Percentiles rank a stretch among this genome's conserved stretches.
These are phyloP conservation scores for Ophion slaviceki DNA, from an alignment of 2,888 invertebrate genomes.

Conservation along the genomic window DNA sequence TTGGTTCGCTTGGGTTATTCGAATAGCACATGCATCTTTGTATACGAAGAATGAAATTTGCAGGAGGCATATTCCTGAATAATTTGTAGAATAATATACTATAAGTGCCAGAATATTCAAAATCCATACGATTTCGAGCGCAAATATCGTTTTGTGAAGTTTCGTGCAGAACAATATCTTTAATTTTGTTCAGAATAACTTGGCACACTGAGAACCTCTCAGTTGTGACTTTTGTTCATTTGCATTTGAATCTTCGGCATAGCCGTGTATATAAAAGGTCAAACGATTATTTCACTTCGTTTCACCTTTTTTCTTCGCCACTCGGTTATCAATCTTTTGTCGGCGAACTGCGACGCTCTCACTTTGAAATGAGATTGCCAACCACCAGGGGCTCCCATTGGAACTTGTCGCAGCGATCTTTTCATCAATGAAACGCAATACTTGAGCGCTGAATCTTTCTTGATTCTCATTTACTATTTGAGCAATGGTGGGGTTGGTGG, in stretches of 20 bases:
- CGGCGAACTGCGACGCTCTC: constrained; percentile 20
- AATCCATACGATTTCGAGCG: too few relatives aligned
- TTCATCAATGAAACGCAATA: constrained; percentile 55
- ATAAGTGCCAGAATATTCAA: too few relatives aligned
- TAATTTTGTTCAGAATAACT: too few relatives aligned
- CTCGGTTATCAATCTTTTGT: constrained; percentile 49
- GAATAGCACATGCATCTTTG: too few relatives aligned
- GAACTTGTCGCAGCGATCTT: constrained; percentile 38
- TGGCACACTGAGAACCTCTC: not conserved
- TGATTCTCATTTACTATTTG: constrained; percentile 53
- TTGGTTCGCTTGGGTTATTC: too few relatives aligned
- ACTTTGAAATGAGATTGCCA: constrained; percentile 45
- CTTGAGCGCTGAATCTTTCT: constrained; percentile 49
- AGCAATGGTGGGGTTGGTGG: constrained; percentile 38
- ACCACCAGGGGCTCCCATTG: constrained; percentile 3
- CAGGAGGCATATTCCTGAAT: too few relatives aligned
- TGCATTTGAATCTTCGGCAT: constrained; percentile 16
- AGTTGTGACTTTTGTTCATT: not conserved
- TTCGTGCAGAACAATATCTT: too few relatives aligned
- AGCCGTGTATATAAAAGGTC: constrained; percentile 32
- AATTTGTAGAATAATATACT: too few relatives aligned
- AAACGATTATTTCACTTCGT: constrained; percentile 19
- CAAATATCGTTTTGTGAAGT: too few relatives aligned
- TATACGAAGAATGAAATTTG: too few relatives aligned
- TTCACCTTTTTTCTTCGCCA: constrained; percentile 9